A percentile compares a stretch with the other conserved stretches of the same genome.
These are phyloP conservation scores for Leptura quadrifasciata DNA, from an alignment of 2,888 invertebrate species.

Conservation along the genomic window DNA sequence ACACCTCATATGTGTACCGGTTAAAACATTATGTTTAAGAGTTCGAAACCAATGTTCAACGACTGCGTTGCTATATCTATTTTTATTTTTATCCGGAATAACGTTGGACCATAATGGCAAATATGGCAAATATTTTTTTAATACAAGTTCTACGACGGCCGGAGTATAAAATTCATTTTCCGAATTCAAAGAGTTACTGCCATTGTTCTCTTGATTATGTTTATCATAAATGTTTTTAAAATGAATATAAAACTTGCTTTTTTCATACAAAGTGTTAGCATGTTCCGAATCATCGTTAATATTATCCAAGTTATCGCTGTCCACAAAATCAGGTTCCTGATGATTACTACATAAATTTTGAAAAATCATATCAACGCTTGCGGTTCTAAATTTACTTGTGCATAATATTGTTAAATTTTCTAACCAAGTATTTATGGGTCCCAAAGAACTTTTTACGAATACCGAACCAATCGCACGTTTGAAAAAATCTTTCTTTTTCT, in stretches of 20 bases:
- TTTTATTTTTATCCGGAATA: no score
- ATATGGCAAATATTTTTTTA: constrained; percentile 14
- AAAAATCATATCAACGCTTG: not conserved
- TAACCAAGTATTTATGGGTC: constrained; percentile 1
- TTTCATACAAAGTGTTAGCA: constrained; percentile 1
- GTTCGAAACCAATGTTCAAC: constrained; percentile 5
- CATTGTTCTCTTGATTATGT: not conserved
- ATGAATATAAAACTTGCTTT: constrained; percentile 20
- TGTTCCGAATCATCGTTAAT: constrained; percentile 6
- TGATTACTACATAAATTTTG: not conserved
- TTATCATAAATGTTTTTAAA: constrained; percentile 1
- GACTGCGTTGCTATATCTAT: no score
- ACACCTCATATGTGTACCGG: not conserved
- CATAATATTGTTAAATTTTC: constrained; percentile 9
- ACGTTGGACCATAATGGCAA: no score
- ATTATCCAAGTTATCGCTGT: not conserved
- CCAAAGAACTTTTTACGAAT: constrained; percentile 5
- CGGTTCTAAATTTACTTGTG: constrained; percentile 3
- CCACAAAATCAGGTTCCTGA: no score
- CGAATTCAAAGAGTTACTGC: not conserved
- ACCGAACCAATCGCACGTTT: constrained; percentile 16
- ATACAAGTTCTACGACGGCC: not conserved
- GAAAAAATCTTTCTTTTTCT: no score
- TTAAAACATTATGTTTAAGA: constrained; percentile 9
- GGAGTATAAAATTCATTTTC: not conserved